Evolutionary conservation across 2,113 vertebrate genomes (phyloP).

Genomic region (Amblyopsis rosae): DNA sequence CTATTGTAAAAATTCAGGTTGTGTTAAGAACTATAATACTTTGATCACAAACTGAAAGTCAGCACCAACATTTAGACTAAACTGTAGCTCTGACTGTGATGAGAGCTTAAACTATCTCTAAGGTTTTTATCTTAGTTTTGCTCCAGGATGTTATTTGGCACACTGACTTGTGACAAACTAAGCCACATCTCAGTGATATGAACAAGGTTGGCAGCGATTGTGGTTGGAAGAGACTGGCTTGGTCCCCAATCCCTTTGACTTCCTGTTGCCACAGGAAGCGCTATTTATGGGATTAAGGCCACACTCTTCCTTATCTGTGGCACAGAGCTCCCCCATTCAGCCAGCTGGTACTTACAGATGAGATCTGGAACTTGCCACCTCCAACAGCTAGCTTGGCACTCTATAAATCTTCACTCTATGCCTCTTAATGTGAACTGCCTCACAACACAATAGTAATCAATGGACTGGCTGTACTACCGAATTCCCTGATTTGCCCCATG

Average conservation of each 20-base stretch:
- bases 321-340: constrained; percentile 32
- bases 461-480: constrained; percentile 18
- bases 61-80: constrained; percentile 30
- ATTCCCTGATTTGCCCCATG: constrained; percentile 2
- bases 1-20: no score
- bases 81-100: constrained; percentile 36
- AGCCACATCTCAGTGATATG: constrained; percentile 24
- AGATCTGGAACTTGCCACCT: constrained; percentile 49
- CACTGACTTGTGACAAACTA: constrained; percentile 24
- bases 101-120: constrained; percentile 18
- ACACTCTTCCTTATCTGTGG: constrained; percentile 52
- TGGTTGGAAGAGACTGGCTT: constrained; percentile 14
- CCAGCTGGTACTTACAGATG: constrained; percentile 57
- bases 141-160: constrained; percentile 36
- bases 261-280: constrained; percentile 49
- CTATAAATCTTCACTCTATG: constrained; percentile 29
- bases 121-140: constrained; percentile 19
- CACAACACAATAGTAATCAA: constrained; percentile 39
- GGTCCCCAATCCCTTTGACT: constrained; percentile 23
- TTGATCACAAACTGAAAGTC: constrained; percentile 25
- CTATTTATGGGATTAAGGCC: constrained; percentile 56
- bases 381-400: constrained; percentile 40
- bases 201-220: neutral
- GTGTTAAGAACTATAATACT: neutral
- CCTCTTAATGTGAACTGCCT: constrained; percentile 22